Percentiles rank a stretch among this genome's conserved stretches.
Evolutionary conservation across 1,140 invertebrate genomes (phyloP).

Genomic region (Onthophagus taurus): DNA sequence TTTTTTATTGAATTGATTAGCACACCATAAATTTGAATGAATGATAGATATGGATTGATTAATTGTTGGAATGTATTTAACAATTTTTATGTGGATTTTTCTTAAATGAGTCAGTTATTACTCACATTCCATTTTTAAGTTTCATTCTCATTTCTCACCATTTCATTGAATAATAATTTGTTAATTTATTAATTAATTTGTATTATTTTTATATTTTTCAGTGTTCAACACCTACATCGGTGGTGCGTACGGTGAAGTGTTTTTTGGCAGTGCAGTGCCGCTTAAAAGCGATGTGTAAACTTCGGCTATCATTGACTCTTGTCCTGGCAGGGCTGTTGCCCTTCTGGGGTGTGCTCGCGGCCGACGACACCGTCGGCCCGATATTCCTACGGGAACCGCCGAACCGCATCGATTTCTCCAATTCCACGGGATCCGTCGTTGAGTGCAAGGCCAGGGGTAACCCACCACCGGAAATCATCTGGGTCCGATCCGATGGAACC

Average conservation of each 20-base stretch:
- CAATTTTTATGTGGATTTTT: too few species aligned
- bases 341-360: constrained; percentile 17
- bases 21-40: too few species aligned
- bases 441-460: constrained; percentile 86
- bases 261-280: not conserved
- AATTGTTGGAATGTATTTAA: too few species aligned
- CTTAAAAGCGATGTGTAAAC: not conserved
- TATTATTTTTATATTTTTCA: too few species aligned
- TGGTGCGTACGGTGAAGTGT: not conserved
- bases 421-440: constrained; percentile 85
- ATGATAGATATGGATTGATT: too few species aligned
- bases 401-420: constrained; percentile 85
- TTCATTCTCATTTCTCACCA: too few species aligned
- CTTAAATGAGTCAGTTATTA: too few species aligned
- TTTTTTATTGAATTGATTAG: too few species aligned
- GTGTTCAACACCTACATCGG: too few species aligned
- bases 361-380: constrained; percentile 69
- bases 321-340: not conserved
- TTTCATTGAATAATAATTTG: too few species aligned
- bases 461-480: constrained; percentile 84
- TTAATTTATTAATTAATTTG: too few species aligned
- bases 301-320: constrained; percentile 6
- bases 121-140: too few species aligned
- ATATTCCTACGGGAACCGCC: constrained; percentile 87
- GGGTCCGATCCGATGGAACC: constrained; percentile 80